Percentiles rank a stretch among this genome's conserved stretches.
Evolutionary conservation across 2,888 invertebrate genomes (phyloP).

Genomic region (Oxyscelio sp.): DNA sequence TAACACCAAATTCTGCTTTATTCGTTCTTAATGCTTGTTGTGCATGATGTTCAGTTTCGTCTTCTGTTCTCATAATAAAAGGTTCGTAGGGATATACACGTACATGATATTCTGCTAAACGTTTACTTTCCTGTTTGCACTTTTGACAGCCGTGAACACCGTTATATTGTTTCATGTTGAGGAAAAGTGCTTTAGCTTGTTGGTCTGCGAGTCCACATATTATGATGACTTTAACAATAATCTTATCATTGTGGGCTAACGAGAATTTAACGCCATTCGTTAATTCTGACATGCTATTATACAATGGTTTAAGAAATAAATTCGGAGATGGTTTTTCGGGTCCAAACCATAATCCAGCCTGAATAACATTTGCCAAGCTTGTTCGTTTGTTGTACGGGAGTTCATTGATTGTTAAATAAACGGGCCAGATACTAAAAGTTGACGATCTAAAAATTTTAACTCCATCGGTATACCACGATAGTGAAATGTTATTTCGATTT

Average conservation of each 20-base stretch:
- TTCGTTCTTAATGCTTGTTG: not conserved
- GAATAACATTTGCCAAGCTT: constrained; percentile 1
- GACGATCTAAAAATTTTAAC: constrained; percentile 14
- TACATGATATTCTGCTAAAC: not conserved
- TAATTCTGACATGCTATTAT: too few relatives aligned
- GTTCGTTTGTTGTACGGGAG: constrained; percentile 6
- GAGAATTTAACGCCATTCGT: too few relatives aligned
- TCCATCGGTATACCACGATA: constrained; percentile 17
- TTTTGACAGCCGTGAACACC: constrained; percentile 45
- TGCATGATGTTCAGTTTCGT: not conserved
- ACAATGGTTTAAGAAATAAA: too few relatives aligned
- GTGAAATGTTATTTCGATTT: constrained; percentile 13
- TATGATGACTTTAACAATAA: too few relatives aligned
- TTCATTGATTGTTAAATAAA: constrained; percentile 1
- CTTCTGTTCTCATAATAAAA: not conserved
- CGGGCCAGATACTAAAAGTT: constrained; percentile 7
- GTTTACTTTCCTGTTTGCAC: not conserved
- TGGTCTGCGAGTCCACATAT: too few relatives aligned
- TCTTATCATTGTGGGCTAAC: too few relatives aligned
- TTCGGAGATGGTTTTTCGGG: too few relatives aligned
- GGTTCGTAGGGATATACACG: not conserved
- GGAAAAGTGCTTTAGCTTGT: too few relatives aligned
- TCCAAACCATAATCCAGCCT: too few relatives aligned
- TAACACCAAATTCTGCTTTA: constrained; percentile 4
- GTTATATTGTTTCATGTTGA: constrained; percentile 59